Conservation (phyloP, 2,888 invertebrate species). For the Luffia ferchaultella region DNA sequence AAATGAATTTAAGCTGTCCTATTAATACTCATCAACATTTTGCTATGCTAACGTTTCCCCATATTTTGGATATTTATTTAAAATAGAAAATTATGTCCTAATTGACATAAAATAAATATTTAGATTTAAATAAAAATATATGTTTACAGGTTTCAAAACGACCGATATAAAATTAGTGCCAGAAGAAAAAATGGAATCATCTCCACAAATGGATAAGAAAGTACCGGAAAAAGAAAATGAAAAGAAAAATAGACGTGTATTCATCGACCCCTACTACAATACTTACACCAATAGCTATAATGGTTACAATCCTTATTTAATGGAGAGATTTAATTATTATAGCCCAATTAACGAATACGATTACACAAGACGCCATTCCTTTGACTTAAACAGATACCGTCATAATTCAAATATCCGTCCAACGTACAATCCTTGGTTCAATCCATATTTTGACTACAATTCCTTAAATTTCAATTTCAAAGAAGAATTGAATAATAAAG, state of each 20-base stretch:
- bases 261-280: not conserved
- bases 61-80: too few species aligned
- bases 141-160: conserved; percentile 61
- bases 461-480: too few species aligned
- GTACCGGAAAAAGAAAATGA: not conserved
- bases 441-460: not conserved
- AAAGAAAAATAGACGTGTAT: not conserved
- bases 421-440: not conserved
- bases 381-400: not conserved
- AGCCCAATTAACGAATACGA: not conserved
- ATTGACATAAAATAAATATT: too few species aligned
- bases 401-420: too few species aligned
- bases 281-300: not conserved
- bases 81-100: too few species aligned
- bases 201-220: not conserved
- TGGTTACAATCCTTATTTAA: not conserved
- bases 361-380: not conserved
- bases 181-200: not conserved
- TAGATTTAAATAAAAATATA: too few species aligned
- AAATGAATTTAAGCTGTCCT: too few species aligned
- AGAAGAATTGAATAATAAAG: too few species aligned
- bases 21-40: too few species aligned
- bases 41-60: too few species aligned
- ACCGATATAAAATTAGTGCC: conserved; percentile 45
- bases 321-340: not conserved